Evolutionary conservation across 1,140 invertebrate genomes (phyloP).

Genomic region (Drosophila micromelanica): DNA sequence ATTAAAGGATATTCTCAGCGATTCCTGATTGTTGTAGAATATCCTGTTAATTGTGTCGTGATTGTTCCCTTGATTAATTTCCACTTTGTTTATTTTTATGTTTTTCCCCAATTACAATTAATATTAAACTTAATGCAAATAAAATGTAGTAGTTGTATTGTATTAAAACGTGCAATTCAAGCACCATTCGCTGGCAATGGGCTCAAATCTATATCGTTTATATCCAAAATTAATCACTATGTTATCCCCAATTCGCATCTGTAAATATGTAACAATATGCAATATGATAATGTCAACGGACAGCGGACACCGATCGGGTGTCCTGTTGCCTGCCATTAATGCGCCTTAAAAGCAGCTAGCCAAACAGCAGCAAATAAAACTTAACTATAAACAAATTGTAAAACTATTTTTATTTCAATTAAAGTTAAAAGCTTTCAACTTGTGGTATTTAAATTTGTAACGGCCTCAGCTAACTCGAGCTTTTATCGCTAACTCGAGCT

Average conservation of each 20-base stretch:
- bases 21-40: constrained; percentile 86
- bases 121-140: constrained; percentile 9
- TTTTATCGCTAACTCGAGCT: no score
- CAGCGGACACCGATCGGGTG: constrained; percentile 5
- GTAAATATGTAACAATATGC: constrained; percentile 42
- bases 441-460: no score
- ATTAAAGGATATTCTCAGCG: constrained; percentile 89
- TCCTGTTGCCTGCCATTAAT: constrained; percentile 15
- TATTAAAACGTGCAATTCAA: constrained; percentile 31
- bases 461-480: no score
- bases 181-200: neutral
- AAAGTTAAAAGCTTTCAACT: no score
- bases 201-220: constrained; percentile 22
- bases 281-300: constrained; percentile 8
- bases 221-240: constrained; percentile 1
- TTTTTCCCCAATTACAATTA: neutral
- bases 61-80: neutral
- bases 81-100: neutral
- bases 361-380: constrained; percentile 7
- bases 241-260: constrained; percentile 1
- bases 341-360: constrained; percentile 41
- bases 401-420: no score
- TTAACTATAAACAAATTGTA: constrained; percentile 12
- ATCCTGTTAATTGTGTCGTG: constrained; percentile 7
- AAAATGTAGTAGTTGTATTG: constrained; percentile 21